phyloP scores from a whole-genome alignment of 2,113 vertebrate species.

The Etia nguti region DNA sequence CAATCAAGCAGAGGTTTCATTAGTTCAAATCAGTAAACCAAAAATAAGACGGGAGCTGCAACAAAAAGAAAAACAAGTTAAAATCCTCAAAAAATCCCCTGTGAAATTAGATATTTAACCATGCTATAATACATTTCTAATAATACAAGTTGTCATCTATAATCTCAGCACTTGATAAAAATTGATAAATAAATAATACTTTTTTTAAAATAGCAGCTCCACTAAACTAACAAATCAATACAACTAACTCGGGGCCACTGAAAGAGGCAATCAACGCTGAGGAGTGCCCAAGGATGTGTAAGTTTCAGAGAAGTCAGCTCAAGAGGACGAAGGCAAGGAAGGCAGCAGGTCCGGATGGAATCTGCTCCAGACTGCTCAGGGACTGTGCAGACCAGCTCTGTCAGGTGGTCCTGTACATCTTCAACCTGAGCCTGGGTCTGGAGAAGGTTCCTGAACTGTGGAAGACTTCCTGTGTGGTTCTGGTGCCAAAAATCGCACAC shows the following conservation, averaged over 20 bases:
- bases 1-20: not conserved
- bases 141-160: not conserved
- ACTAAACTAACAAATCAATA: not conserved
- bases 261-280: not conserved
- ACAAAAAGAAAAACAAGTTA: not conserved
- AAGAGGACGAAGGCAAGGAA: too few relatives aligned
- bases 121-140: not conserved
- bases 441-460: too few relatives aligned
- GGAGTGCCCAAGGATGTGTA: not conserved
- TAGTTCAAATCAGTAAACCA: not conserved
- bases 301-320: too few relatives aligned
- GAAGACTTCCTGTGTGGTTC: too few relatives aligned
- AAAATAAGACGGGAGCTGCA: not conserved
- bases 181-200: not conserved
- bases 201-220: rapidly evolving
- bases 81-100: not conserved
- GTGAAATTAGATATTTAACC: not conserved
- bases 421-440: too few relatives aligned
- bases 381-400: too few relatives aligned
- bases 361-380: too few relatives aligned
- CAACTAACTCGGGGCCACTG: not conserved
- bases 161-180: not conserved
- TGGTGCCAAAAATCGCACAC: too few relatives aligned
- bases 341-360: too few relatives aligned
- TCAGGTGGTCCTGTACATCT: too few relatives aligned